Evolutionary conservation across 1,140 invertebrate genomes (phyloP).

Genomic region (Lamellibrachia luymesi): DNA sequence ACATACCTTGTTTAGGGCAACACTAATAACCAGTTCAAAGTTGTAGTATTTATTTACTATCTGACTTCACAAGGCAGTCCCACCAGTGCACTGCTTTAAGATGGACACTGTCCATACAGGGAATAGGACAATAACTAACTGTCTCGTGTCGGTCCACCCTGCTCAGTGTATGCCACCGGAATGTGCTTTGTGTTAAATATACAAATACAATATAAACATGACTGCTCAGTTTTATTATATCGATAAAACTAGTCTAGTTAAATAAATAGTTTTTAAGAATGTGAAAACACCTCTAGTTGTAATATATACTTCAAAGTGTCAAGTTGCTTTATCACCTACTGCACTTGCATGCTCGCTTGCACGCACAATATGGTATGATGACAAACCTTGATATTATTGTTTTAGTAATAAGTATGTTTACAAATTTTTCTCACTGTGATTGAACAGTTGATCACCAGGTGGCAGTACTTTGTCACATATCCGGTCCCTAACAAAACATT

Average conservation of each 20-base stretch:
- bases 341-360: background rate
- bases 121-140: background rate
- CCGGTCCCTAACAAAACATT: background rate
- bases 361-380: background rate
- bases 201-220: background rate
- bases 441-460: background rate
- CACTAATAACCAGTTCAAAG: background rate
- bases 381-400: background rate
- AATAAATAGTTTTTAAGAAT: background rate
- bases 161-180: background rate
- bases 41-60: conserved; percentile 2
- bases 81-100: background rate
- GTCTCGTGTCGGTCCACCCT: background rate
- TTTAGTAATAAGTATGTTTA: background rate
- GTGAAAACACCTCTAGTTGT: background rate
- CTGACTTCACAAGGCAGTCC: background rate
- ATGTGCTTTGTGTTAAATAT: background rate
- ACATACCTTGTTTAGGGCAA: background rate
- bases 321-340: background rate
- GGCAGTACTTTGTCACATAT: background rate
- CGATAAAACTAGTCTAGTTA: background rate
- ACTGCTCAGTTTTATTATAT: background rate
- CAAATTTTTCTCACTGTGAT: background rate
- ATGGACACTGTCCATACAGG: background rate
- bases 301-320: background rate